Evolutionary conservation across 2,888 invertebrate genomes (phyloP), one percentile per base, ranked within the genome.

Genomic region (Serripes groenlandicus): DNA sequence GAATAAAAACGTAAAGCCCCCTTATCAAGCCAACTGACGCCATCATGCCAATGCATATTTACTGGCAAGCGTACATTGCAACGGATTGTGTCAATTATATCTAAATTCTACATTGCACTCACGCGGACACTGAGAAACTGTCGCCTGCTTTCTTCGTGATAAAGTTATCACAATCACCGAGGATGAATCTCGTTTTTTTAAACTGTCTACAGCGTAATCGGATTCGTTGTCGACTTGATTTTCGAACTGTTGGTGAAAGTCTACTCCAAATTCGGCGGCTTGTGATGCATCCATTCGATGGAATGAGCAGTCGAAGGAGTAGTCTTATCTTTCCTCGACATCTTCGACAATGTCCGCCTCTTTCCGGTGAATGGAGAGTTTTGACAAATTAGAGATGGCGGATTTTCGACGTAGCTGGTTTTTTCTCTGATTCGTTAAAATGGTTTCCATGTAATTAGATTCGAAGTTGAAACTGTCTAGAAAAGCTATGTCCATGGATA

Each of bases 221-320:
- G 26, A 34, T 18, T 34, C 73, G 42, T 73, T n/a, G n/a, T n/a
- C n/a, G n/a, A n/a, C n/a, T n/a, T n/a, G n/a, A n/a, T n/a, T n/a
- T n/a, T n/a, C n/a, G n/a, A n/a, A n/a, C n/a, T n/a, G n/a, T n/a
- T n/a, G n/a, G n/a, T n/a, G n/a, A n/a, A n/a, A n/a, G n/a, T n/a
- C n/a, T n/a, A n/a, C n/a, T n/a, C n/a, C n/a, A n/a, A n/a, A n/a
- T n/a, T n/a, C n/a, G n/a, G n/a, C n/a, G n/a, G n/a, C n/a, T n/a
- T n/a, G n/a, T n/a, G n/a, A n/a, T n/a, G n/a, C n/a, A n/a, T 73
- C 73, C 28, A 73, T 35, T 56, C 72, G 64, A 11, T 58, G 75
- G 56, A 81, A 81, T 0, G 75, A 56, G 28, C 81, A 81, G 37
- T 81, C 58, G 32, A 81, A 81, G 5, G 81, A 81, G 23, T 81